Conservation (phyloP, 2,113 vertebrate genomes). For the Amblyopsis rosae region DNA sequence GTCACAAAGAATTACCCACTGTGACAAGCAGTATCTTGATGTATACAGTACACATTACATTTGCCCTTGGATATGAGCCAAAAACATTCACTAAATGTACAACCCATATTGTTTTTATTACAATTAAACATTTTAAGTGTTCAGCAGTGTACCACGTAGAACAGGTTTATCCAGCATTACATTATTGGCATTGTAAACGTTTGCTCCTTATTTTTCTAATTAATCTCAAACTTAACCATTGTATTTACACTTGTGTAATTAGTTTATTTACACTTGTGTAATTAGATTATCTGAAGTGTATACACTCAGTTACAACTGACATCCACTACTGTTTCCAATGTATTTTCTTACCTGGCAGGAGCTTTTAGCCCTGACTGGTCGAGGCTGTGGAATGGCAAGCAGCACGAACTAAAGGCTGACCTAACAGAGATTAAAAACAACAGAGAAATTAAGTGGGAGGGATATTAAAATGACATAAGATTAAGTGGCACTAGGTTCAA, state of each 20-base stretch:
- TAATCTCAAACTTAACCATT: no score
- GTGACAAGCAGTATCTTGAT: constrained; percentile 9
- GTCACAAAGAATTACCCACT: constrained; percentile 29
- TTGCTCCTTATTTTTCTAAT: no score
- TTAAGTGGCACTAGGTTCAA: constrained; percentile 57
- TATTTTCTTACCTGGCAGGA: neutral
- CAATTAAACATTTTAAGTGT: no score
- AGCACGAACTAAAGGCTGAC: neutral
- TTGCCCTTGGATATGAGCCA: constrained; percentile 9
- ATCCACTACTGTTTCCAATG: neutral
- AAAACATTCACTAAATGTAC: neutral
- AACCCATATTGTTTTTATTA: no score
- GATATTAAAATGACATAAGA: constrained; percentile 79
- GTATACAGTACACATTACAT: neutral
- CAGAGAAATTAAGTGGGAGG: constrained; percentile 60
- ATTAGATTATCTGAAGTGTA: no score
- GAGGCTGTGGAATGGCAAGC: constrained; percentile 7
- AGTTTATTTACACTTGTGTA: no score
- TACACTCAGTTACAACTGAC: no score
- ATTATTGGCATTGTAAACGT: no score
- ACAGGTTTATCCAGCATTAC: no score
- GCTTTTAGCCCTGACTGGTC: neutral
- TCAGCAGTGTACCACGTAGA: no score
- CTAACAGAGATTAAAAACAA: constrained; percentile 53
- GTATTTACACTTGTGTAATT: no score